Base-by-base conservation (phyloP, 2,888 invertebrate genomes). In the Limnephilus auricula region DNA sequence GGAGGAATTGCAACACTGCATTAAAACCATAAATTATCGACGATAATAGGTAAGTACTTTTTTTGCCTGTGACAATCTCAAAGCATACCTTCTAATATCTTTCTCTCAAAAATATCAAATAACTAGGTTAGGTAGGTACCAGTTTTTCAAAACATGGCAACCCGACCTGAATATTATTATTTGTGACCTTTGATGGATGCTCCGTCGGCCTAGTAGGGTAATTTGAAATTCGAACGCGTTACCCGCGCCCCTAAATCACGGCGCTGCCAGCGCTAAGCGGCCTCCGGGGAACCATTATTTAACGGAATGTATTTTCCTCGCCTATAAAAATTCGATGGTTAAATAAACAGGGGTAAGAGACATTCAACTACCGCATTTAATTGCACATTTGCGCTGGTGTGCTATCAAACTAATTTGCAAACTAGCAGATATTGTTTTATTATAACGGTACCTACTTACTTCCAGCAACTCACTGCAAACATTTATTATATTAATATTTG, bases 251-350 rank as follows among this genome's bases (percentile, higher is more conserved):
- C 85, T 91, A 91, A 92, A 92, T 92, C 92, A 90, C 86, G 89
- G 86, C 88, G 91, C 90, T 65, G 90, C 86, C 84, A 79, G 32
- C 90, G 79, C 88, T 92, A 92, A 92, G 92, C 89, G 91, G 89
- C 79, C 92, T 92, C 84, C 87, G 12, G 92, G 92, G 92, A 91
- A 80, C 79, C 90, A 92, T 92, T 92, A 92, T 89, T 92, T 91
- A 91, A 89, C 31, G 85, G 85, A 90, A 92, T 92, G 92, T 92
- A 86, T 89, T 92, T 89, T 89, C 32, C 79, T 83, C 90, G 90
- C 88, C 89, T 78, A 90, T 92, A 91, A 92, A 92, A 92, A 92
- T 92, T 90, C 92, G 92, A 92, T 92, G 92, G 92, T 82, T 86
- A 92, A 92, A 92, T 92, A 91, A 92, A 92, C 90, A 89, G 91